phyloP scores from a whole-genome alignment of 1,140 invertebrate species.

The Alviniconcha marisindica region DNA sequence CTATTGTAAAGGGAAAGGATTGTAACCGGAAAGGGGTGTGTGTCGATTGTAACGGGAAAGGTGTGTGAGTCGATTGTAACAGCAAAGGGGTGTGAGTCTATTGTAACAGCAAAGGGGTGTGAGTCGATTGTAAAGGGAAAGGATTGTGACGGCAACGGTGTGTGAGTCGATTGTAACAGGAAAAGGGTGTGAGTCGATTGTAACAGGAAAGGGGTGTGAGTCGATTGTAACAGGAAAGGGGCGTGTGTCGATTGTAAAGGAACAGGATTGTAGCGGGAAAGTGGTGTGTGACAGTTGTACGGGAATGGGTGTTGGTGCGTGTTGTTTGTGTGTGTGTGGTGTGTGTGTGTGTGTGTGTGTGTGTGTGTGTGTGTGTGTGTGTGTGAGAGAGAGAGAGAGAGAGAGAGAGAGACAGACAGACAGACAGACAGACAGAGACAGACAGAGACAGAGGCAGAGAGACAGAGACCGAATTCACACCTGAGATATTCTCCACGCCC shows the following conservation, averaged over 20 bases:
- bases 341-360: neutral
- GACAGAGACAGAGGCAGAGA: too few species aligned
- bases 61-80: conserved; percentile 38
- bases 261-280: too few species aligned
- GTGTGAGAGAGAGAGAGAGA: neutral
- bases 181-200: conserved; percentile 47
- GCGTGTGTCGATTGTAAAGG: neutral
- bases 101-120: neutral
- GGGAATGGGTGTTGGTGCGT: conserved; percentile 53
- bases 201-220: conserved; percentile 54
- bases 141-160: too few species aligned
- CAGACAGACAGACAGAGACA: too few species aligned
- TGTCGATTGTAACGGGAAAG: conserved; percentile 33
- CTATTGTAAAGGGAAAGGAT: neutral
- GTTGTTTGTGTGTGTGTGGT: neutral
- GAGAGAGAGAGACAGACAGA: too few species aligned
- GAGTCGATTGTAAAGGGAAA: too few species aligned
- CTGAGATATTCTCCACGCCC: too few species aligned
- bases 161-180: neutral
- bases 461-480: too few species aligned
- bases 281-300: neutral
- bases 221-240: neutral
- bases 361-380: neutral
- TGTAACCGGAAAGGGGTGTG: too few species aligned
- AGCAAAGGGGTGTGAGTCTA: neutral